These are phyloP conservation scores for Trichonephila clavipes DNA, from an alignment of 1,140 invertebrate genomes.

Conservation along the genomic window DNA sequence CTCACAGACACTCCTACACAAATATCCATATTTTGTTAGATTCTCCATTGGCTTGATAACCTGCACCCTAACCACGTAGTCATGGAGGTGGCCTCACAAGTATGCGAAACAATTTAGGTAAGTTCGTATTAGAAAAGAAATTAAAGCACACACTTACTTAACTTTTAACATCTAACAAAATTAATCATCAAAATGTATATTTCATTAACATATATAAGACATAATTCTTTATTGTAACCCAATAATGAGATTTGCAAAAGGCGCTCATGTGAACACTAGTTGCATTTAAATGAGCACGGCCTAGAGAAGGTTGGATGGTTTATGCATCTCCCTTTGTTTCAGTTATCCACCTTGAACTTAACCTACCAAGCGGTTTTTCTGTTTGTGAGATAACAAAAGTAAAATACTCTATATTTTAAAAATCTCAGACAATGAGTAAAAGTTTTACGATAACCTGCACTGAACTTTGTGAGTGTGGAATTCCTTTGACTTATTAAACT, in stretches of 20 bases:
- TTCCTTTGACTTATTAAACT: too few relatives aligned
- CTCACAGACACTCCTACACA: too few relatives aligned
- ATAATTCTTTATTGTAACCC: not conserved
- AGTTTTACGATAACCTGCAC: not conserved
- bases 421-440: not conserved
- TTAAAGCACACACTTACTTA: not conserved
- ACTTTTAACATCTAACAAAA: not conserved
- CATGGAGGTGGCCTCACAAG: too few relatives aligned
- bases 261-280: not conserved
- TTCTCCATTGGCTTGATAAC: too few relatives aligned
- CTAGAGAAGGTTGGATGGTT: not conserved
- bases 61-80: too few relatives aligned
- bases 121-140: too few relatives aligned
- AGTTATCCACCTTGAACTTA: not conserved
- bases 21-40: too few relatives aligned
- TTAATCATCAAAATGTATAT: not conserved
- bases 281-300: constrained; percentile 7
- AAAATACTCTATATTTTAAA: not conserved
- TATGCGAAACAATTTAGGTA: too few relatives aligned
- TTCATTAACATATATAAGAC: not conserved
- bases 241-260: constrained; percentile 17
- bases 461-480: too few relatives aligned
- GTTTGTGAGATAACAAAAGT: not conserved
- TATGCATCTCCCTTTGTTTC: not conserved
- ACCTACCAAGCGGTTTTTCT: constrained; percentile 17